phyloP scores from a whole-genome alignment of 2,888 invertebrate species.

The Lithophane leautieri region DNA sequence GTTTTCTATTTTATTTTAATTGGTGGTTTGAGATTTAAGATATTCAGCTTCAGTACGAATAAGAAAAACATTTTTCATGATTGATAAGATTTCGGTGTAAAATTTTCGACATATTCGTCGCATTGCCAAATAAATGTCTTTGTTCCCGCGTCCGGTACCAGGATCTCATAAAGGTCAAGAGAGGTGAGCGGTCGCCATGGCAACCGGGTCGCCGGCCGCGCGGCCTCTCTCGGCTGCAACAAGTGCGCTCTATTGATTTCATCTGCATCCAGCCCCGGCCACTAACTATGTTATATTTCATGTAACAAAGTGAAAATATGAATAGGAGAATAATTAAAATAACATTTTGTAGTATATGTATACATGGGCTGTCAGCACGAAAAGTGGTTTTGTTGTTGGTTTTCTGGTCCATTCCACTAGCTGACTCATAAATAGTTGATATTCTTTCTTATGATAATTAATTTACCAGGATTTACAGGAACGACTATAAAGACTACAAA shows the following conservation, averaged over 20 bases:
- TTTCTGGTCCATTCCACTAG: not conserved
- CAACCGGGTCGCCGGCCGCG: conserved; percentile 68
- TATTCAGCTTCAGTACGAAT: not conserved
- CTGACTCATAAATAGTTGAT: not conserved
- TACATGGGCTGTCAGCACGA: not conserved
- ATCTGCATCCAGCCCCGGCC: conserved; percentile 65
- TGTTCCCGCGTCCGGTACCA: conserved; percentile 52
- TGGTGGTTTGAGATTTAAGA: not conserved
- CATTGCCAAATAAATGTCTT: conserved; percentile 12
- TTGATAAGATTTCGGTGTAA: not conserved
- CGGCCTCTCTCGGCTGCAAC: conserved; percentile 68
- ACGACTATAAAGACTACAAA: not conserved
- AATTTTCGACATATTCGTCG: not conserved
- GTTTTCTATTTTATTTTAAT: not conserved
- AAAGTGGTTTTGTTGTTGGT: not conserved
- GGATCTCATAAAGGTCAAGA: conserved; percentile 45
- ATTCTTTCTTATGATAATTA: not conserved
- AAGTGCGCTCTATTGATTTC: conserved; percentile 75
- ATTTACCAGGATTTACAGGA: not conserved
- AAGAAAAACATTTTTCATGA: not conserved
- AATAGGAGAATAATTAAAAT: conserved; percentile 38
- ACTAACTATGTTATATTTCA: conserved; percentile 46
- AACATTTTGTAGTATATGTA: conserved; percentile 9
- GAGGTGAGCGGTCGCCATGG: conserved; percentile 68
- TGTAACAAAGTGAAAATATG: conserved; percentile 32